Conservation (phyloP, 2,888 invertebrate genomes). For the Ditylenchus weischeri region DNA sequence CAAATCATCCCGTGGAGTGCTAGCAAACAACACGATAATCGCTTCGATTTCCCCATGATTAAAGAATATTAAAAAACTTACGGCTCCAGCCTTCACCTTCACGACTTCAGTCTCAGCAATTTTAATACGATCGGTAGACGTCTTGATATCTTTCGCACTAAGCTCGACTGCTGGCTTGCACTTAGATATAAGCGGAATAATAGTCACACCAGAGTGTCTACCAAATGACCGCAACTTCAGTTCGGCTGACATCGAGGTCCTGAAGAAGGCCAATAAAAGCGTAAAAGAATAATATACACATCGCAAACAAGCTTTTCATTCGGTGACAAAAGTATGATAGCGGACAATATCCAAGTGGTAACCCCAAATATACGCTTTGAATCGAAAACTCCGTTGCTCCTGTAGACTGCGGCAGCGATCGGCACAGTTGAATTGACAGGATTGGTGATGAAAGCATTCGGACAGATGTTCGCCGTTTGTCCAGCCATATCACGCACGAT, state of each 20-base stretch:
- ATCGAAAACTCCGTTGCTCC: conserved; percentile 84
- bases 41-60: too few species aligned
- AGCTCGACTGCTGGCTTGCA: conserved; percentile 48
- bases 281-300: too few species aligned
- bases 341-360: conserved; percentile 93
- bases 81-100: conserved; percentile 92
- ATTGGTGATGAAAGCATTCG: conserved; percentile 93
- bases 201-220: conserved; percentile 96
- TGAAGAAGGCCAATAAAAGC: too few species aligned
- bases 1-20: too few species aligned
- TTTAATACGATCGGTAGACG: conserved; percentile 87
- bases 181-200: conserved; percentile 91
- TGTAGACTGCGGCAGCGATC: conserved; percentile 88
- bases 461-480: conserved; percentile 77
- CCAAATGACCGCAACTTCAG: conserved; percentile 90
- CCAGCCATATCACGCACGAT: conserved; percentile 83
- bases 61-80: too few species aligned
- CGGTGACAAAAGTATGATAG: conserved; percentile 89
- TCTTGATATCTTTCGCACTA: conserved; percentile 73
- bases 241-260: conserved; percentile 76
- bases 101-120: conserved; percentile 99
- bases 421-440: conserved; percentile 98
- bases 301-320: conserved; percentile 69
- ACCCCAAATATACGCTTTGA: conserved; percentile 91
- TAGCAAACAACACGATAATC: too few species aligned